phyloP scores from a whole-genome alignment of 2,113 vertebrate species.

The Mesoclemmys tuberculata region DNA sequence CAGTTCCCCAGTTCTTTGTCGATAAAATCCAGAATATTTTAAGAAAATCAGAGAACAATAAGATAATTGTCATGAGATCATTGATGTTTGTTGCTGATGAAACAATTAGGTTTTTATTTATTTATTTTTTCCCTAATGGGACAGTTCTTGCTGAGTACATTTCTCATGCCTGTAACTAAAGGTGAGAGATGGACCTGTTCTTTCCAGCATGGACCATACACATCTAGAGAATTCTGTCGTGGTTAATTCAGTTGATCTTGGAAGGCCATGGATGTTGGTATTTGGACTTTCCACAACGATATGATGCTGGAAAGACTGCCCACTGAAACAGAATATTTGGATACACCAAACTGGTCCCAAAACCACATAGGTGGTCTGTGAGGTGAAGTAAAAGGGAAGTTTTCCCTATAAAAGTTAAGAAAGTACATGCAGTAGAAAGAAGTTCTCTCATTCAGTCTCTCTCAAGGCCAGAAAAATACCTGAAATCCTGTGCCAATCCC shows the following conservation, averaged over 20 bases:
- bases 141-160: background rate
- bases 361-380: background rate
- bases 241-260: background rate
- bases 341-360: background rate
- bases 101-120: background rate
- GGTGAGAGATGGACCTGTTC: background rate
- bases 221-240: background rate
- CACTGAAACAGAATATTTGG: background rate
- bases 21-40: background rate
- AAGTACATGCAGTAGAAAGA: background rate
- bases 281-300: background rate
- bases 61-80: background rate
- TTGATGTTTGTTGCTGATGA: background rate
- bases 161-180: background rate
- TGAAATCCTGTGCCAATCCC: background rate
- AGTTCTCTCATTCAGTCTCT: background rate
- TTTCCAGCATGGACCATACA: background rate
- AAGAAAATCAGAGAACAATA: background rate
- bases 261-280: background rate
- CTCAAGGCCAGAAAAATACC: background rate
- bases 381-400: background rate
- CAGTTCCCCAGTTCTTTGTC: background rate
- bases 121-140: too few species aligned
- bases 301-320: background rate
- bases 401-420: background rate